Percentiles rank a stretch among this genome's conserved stretches.
Evolutionary conservation across 2,888 invertebrate species (phyloP).

Genomic region (Stenchaetothrips biformis): DNA sequence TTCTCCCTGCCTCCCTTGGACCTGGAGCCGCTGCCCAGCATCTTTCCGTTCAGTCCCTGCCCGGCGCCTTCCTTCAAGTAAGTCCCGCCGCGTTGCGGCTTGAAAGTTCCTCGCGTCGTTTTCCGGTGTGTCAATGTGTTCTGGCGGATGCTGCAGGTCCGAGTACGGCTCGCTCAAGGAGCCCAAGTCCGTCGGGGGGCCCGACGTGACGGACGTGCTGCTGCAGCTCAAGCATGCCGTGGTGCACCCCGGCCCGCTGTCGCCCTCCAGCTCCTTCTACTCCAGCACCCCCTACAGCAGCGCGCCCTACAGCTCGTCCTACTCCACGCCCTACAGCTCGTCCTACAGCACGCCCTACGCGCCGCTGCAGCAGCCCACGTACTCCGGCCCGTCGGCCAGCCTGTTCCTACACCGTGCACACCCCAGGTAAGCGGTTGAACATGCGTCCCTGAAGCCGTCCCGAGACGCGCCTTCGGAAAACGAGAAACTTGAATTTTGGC

Average conservation of each 20-base stretch:
- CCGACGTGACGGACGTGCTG: conserved; percentile 83
- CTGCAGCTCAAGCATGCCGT: conserved; percentile 83
- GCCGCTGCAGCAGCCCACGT: conserved; percentile 51
- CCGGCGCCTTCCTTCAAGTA: conserved; percentile 66
- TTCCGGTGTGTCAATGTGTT: neutral
- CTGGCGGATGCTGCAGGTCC: conserved; percentile 39
- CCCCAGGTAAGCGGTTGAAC: conserved; percentile 46
- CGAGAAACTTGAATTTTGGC: neutral
- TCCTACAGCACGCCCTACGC: conserved; percentile 40
- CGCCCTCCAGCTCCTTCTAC: conserved; percentile 39
- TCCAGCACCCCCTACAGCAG: conserved; percentile 42
- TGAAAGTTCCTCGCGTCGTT: neutral
- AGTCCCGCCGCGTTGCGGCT: conserved; percentile 46
- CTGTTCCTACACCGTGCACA: conserved; percentile 52
- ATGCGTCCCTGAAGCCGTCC: too few relatives aligned
- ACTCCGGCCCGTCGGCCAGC: conserved; percentile 50
- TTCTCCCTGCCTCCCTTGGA: conserved; percentile 79
- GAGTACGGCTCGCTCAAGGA: conserved; percentile 42
- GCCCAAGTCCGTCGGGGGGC: conserved; percentile 52
- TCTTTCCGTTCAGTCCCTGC: conserved; percentile 83
- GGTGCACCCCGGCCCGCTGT: conserved; percentile 65
- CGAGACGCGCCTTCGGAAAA: neutral
- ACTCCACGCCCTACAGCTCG: conserved; percentile 39
- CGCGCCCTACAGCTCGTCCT: conserved; percentile 52
- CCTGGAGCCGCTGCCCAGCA: conserved; percentile 77